Conservation (phyloP, 1,140 invertebrate species). For the Potamilus streckersoni region DNA sequence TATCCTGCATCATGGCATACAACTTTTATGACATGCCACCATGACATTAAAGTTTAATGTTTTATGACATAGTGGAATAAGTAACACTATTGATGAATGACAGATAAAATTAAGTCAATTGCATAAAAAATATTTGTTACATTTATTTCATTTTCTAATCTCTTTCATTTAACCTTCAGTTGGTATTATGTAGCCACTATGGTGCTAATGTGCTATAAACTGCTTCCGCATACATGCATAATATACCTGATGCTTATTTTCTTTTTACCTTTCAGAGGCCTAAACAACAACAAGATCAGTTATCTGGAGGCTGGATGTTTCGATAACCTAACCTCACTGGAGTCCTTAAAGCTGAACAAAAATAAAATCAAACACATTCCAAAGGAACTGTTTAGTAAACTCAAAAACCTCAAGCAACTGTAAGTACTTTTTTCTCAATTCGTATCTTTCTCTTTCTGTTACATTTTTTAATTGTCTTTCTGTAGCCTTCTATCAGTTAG, state of each 20-base stretch:
- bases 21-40: no score
- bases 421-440: slow-evolving; percentile 68
- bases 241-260: background rate
- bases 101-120: no score
- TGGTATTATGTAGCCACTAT: no score
- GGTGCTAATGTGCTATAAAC: no score
- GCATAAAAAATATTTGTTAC: no score
- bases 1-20: no score
- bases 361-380: slow-evolving; percentile 80
- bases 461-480: background rate
- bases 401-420: slow-evolving; percentile 78
- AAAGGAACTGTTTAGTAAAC: slow-evolving; percentile 79
- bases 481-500: background rate
- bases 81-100: no score
- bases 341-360: slow-evolving; percentile 82
- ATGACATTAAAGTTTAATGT: no score
- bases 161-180: no score
- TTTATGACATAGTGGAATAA: no score
- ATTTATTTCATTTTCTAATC: no score
- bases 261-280: slow-evolving; percentile 68
- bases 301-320: slow-evolving; percentile 78
- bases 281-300: slow-evolving; percentile 82
- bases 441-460: background rate
- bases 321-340: slow-evolving; percentile 77
- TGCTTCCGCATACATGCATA: no score